Percentiles rank a stretch among this genome's conserved stretches.
phyloP scores from a whole-genome alignment of 2,888 invertebrate genomes.

The Cotesia congregata region DNA sequence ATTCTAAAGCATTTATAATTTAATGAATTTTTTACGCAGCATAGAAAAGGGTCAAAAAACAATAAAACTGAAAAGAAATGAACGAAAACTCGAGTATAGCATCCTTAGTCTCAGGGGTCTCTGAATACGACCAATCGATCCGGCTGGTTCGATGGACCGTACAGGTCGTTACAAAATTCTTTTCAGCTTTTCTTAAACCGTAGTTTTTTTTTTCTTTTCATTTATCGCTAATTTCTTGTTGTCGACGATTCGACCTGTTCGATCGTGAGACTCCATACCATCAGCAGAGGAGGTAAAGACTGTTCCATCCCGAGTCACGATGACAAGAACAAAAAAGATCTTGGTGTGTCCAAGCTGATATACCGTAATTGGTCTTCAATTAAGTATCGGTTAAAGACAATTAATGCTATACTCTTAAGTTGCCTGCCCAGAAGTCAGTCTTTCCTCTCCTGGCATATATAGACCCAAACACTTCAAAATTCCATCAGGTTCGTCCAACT shows the following conservation, averaged over 20 bases:
- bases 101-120: constrained; percentile 44
- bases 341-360: constrained; percentile 41
- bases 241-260: constrained; percentile 27
- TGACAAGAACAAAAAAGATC: constrained; percentile 15
- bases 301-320: neutral
- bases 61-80: constrained; percentile 37
- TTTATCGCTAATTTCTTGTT: constrained; percentile 27
- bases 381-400: constrained; percentile 51
- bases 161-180: constrained; percentile 56
- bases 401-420: constrained; percentile 44
- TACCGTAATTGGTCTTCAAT: constrained; percentile 55
- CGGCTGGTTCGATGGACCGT: constrained; percentile 59
- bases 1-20: neutral
- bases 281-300: neutral
- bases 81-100: constrained; percentile 43
- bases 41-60: constrained; percentile 23
- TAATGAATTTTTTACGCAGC: constrained; percentile 1
- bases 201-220: constrained; percentile 10
- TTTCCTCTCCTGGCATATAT: constrained; percentile 5
- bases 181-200: constrained; percentile 21
- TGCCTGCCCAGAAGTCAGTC: neutral
- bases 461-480: constrained; percentile 21
- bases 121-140: constrained; percentile 60
- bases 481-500: constrained; percentile 29
- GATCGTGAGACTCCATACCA: constrained; percentile 24